Conservation (phyloP, 2,888 invertebrate species). For the Athalia circularis region DNA sequence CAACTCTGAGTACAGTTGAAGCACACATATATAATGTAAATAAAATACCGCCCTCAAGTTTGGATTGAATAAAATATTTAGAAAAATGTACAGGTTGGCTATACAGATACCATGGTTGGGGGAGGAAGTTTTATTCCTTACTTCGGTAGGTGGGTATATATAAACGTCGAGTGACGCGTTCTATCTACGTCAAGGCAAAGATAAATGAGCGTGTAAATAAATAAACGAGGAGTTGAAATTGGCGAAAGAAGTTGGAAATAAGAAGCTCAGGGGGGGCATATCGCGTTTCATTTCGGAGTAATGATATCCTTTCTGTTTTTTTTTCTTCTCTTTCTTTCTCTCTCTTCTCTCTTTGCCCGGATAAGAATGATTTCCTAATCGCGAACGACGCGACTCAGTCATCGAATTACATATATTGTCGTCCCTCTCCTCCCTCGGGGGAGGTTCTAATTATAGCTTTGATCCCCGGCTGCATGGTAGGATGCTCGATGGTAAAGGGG, state of each 20-base stretch:
- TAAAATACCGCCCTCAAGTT: background rate
- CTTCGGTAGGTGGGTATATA: background rate
- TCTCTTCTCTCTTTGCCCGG: no score
- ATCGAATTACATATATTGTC: background rate
- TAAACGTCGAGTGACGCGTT: slow-evolving; percentile 12
- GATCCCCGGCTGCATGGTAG: no score
- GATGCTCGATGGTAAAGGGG: no score
- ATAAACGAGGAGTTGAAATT: slow-evolving; percentile 19
- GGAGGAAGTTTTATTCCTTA: slow-evolving; percentile 7
- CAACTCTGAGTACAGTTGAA: no score
- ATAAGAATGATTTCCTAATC: background rate
- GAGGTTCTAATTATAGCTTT: background rate
- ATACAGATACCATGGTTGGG: no score
- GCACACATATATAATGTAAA: no score
- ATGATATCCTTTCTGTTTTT: background rate
- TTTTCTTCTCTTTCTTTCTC: no score
- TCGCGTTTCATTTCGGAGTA: background rate
- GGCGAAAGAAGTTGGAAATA: background rate
- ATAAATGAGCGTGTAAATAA: slow-evolving; percentile 26
- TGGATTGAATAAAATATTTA: slow-evolving; percentile 37
- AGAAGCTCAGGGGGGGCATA: background rate
- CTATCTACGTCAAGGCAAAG: slow-evolving; percentile 28
- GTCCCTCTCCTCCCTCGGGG: background rate
- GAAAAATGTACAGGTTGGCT: slow-evolving; percentile 16
- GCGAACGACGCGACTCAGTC: background rate